Base-by-base conservation (phyloP, 1,140 invertebrate genomes). In the Procambarus clarkii region DNA sequence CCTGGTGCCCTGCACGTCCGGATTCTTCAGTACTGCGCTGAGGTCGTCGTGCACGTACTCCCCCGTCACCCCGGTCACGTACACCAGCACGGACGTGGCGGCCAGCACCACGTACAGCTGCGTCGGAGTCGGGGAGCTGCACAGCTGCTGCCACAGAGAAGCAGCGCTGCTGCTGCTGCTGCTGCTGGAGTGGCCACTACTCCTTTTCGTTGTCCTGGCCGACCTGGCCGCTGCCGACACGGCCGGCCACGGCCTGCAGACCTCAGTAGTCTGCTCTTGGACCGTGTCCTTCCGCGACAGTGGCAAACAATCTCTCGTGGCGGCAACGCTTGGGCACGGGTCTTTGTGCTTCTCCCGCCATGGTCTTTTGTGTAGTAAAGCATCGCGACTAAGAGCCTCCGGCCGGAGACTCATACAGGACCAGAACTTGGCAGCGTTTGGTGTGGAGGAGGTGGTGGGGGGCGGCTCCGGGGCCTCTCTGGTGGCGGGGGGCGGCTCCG, bases 21-120 rank as follows among this genome's bases (percentile, higher is more conserved):
- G 96, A 94, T 98, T 98, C 74, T 96, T 95, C 81, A 97, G 96
- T 64, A 98, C 96, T 13, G 97, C 98, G 15, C 97, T 97, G 92
- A 98, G 96, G 94, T 98, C 98, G 94, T 98, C 98, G 95, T 98
- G 98, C 15, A 98, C 97, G 94, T 98, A 98, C 93, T 98, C 97
- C 87, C 97, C 97, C 58, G 95, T 95, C 77, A 98, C 95, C 8
- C 97, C 96, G 94, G 98, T 98, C 48, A 96, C 95, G 94, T 98
- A 98, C 92, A 96, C 96, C 15, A 95, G 94, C 2, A 96, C 95
- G n/a, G 96, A 96, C 13, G 97, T 96, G 3, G 96, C 95, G 9
- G 95, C 95, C 44, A 97, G 96, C 4, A 96, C 93, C 5, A 95
- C 94, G 93, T 97, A 97, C 91, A 94, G 78, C 74, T 91, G 89